Evolutionary conservation across 2,113 vertebrate species (phyloP), one percentile per base, ranked within the genome.

Genomic region (Calidris pygmaea): DNA sequence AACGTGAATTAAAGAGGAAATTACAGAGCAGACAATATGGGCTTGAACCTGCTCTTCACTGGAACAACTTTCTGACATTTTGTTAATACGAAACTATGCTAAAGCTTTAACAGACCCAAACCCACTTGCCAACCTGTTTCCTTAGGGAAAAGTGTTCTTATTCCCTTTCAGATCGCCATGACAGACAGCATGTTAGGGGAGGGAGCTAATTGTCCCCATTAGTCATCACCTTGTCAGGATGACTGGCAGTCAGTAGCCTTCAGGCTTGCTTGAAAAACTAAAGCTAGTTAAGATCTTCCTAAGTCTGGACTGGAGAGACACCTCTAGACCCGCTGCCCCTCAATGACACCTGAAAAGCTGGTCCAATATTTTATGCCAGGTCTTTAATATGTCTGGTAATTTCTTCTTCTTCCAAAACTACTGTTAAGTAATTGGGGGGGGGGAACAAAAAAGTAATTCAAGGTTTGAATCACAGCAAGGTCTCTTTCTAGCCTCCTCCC

Each of bases 151-250:
- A 87, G 43, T 63, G 50, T 76, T 91, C 82, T 83, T 77, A 90
- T 47, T 96, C 93, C 72, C 78, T 70, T 95, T 94, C 90, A 89
- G 95, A 94, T 81, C 3, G 48, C 76, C 96, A 81, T 68, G 90
- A 94, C 88, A 96, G 96, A 84, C 93, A 95, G 85, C 56, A 65
- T 53, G 68, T 70, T 78, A 83, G 43, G 70, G 91, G 95, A 95
- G 91, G 89, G 94, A 91, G 76, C 72, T 96, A 90, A 80, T 84
- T 94, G 90, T 93, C 89, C 73, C 90, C 90, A 71, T 94, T 90
- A 96, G 92, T 96, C 93, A 96, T 96, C 95, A 95, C 93, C 94
- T 94, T 94, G 93, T 96, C 96, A 96, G 86, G 84, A 93, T 96
- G 93, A 96, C 92, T 96, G 96, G 95, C 95, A 96, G 96, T n/a